A percentile compares a stretch with the other conserved stretches of the same genome.
These are phyloP conservation scores for Bubo blakistoni DNA, from an alignment of 2,113 vertebrate species.

Conservation along the genomic window DNA sequence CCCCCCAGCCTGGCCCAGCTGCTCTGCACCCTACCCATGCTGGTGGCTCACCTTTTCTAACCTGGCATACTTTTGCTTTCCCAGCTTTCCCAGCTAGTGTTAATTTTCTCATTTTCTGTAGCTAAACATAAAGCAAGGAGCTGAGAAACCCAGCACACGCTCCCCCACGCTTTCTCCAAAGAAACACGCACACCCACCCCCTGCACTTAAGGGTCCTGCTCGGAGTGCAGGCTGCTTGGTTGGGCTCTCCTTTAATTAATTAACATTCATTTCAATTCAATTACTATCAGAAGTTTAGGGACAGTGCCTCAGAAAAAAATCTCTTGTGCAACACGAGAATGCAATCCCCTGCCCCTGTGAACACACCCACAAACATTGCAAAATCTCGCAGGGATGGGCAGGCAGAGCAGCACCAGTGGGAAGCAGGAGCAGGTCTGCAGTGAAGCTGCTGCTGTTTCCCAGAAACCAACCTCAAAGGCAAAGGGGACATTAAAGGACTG, in stretches of 20 bases:
- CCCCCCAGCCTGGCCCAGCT: neutral
- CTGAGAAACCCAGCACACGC: neutral
- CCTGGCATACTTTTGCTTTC: neutral
- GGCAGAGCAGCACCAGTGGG: neutral
- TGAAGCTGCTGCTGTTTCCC: neutral
- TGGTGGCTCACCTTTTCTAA: neutral
- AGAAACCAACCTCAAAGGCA: neutral
- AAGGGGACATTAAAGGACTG: neutral
- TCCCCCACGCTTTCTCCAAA: neutral
- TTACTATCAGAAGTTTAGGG: neutral
- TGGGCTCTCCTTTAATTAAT: neutral
- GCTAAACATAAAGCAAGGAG: neutral
- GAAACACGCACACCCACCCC: fast-evolving
- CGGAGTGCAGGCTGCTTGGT: fast-evolving
- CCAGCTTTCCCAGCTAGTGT: neutral
- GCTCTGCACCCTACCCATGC: neutral
- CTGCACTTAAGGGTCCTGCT: neutral
- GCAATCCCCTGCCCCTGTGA: neutral
- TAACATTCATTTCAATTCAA: neutral
- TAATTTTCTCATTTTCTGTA: neutral
- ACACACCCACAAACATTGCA: neutral
- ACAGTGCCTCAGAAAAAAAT: neutral
- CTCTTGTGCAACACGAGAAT: neutral
- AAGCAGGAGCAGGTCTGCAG: neutral
- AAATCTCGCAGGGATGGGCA: neutral